Evolutionary conservation across 1,140 invertebrate species (phyloP), one percentile per base, ranked within the genome.

Genomic region (Campoletis sonorensis): DNA sequence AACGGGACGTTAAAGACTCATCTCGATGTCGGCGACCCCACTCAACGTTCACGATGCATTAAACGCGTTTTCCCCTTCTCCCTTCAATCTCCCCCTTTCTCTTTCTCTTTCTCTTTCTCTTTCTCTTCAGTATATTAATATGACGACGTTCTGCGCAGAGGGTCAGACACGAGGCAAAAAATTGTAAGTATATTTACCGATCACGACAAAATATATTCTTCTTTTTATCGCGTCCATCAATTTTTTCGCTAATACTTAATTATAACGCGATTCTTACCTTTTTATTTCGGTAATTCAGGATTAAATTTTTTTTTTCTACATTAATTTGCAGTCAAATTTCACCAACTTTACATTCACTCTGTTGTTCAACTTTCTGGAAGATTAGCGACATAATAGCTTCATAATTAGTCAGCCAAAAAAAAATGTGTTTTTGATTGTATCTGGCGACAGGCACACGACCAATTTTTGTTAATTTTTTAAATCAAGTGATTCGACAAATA

Each of bases 1-100:
- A 90, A 89, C 87, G 85, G 84, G 86, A 90, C 87, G 85, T 90
- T 90, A 88, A 89, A 90, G 85, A 85, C 85, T 82, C 83, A 77
- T 49, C 84, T 81, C 68, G 85, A 88, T 83, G 83, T 80, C 84
- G 82, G 81, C 83, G 85, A 84, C 84, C 85, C 45, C 83, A 82
- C 67, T 78, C 75, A 81, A 73, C 30, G 77, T 49, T 77, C 27
- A 45, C 51, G 67, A 70, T 70, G 67, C 67, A 70, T 70, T 70
- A 33, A 70, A 70, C 27, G 67, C 67, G 67, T 70, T n/a, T 70
- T 27, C 30, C 67, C 61, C 61, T 8, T 27, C 23, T 15, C 67
- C 18, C 11, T 33, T 21, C 67, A 30, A 15, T 30, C 11, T 21
- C 67, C 1, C 26, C 15, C 67, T 5, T 16, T 33, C 27, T 33